These are phyloP conservation scores for Aelia acuminata DNA, from an alignment of 2,888 invertebrate genomes.

Conservation along the genomic window DNA sequence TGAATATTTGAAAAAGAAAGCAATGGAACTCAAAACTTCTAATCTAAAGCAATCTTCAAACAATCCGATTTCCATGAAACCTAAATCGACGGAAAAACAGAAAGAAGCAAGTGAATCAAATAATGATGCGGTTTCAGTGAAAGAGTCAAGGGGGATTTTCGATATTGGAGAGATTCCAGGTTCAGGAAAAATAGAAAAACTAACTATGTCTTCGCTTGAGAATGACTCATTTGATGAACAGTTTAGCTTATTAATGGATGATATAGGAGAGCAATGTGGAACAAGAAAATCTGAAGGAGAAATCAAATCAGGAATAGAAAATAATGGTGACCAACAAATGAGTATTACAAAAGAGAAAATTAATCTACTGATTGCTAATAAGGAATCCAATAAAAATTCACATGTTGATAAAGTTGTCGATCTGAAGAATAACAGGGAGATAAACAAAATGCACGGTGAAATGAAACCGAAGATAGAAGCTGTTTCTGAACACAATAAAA, in stretches of 20 bases:
- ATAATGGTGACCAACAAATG: background rate
- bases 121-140: background rate
- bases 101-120: background rate
- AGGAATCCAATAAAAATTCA: background rate
- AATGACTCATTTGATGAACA: background rate
- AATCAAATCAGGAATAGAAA: background rate
- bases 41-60: background rate
- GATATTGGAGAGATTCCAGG: background rate
- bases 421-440: background rate
- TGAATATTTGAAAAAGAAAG: background rate
- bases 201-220: background rate
- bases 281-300: background rate
- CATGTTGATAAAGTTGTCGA: background rate
- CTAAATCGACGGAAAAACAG: background rate
- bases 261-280: background rate
- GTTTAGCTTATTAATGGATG: background rate
- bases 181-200: background rate
- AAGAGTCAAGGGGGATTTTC: background rate
- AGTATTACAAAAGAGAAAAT: background rate
- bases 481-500: background rate
- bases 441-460: background rate
- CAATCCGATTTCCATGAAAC: background rate
- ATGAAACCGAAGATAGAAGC: background rate
- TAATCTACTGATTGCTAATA: fast-evolving
- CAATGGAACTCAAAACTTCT: background rate